Conservation (phyloP, 64 coral and sea anemone genomes). For the Trachythela sp. region DNA sequence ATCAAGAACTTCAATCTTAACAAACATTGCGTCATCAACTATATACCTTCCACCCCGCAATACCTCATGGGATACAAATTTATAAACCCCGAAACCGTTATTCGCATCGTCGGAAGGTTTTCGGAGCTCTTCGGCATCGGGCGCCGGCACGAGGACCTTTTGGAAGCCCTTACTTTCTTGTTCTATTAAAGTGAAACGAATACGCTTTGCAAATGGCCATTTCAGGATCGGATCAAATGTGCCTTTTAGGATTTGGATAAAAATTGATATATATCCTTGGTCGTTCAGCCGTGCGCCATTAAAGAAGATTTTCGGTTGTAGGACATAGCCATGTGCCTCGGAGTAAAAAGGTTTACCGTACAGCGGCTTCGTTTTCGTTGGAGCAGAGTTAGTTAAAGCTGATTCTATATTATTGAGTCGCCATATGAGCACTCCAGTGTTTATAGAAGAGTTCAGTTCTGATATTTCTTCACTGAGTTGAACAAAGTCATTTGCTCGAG, state of each 20-base stretch:
- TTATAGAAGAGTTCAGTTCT: background rate
- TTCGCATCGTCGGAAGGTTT: conserved; percentile 3
- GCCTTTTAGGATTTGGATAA: background rate
- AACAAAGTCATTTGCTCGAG: background rate
- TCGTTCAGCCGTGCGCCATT: background rate
- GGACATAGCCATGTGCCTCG: background rate
- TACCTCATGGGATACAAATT: conserved; percentile 3
- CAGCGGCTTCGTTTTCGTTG: conserved; percentile 20
- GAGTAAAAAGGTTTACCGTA: background rate
- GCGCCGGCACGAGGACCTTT: background rate
- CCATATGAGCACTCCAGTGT: background rate
- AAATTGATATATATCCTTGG: conserved; percentile 5
- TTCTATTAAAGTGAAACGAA: conserved; percentile 20
- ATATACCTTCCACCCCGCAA: background rate
- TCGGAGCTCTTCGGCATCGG: background rate
- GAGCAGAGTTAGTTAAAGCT: background rate
- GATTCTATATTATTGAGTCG: background rate
- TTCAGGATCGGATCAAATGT: conserved; percentile 1
- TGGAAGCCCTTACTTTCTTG: background rate
- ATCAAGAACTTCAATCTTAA: conserved; percentile 7
- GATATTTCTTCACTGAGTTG: background rate
- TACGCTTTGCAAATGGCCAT: conserved; percentile 18
- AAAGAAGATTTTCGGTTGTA: background rate
- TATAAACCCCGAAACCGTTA: background rate
- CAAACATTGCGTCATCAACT: conserved; percentile 8